Conservation (phyloP, 1,140 invertebrate species). For the Artemia franciscana region DNA sequence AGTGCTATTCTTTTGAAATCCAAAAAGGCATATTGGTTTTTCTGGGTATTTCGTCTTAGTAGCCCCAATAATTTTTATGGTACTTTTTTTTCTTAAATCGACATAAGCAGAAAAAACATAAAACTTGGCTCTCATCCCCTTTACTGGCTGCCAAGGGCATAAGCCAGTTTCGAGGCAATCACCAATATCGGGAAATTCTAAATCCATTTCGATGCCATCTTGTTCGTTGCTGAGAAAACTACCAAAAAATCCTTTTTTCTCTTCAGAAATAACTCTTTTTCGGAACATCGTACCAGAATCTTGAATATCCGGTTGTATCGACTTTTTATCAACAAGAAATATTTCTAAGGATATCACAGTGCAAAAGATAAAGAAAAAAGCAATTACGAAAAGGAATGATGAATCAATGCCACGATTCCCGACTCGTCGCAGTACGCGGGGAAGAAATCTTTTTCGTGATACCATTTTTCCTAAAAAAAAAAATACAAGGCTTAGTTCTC, state of each 20-base stretch:
- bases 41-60: constrained; percentile 58
- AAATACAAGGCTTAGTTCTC: too few relatives aligned
- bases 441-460: not conserved
- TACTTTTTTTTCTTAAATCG: constrained; percentile 26
- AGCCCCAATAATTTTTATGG: constrained; percentile 57
- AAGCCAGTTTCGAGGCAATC: constrained; percentile 3
- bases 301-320: not conserved
- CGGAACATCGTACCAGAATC: not conserved
- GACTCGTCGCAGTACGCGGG: not conserved
- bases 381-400: not conserved
- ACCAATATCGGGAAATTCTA: not conserved
- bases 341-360: not conserved
- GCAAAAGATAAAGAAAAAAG: not conserved
- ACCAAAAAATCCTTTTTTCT: not conserved
- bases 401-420: not conserved
- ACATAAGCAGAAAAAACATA: constrained; percentile 67
- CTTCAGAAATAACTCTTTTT: not conserved
- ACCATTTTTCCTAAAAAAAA: not conserved
- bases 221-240: not conserved
- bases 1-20: constrained; percentile 28
- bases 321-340: not conserved
- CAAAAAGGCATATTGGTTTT: constrained; percentile 61
- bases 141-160: constrained; percentile 21
- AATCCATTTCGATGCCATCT: not conserved
- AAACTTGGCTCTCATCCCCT: constrained; percentile 35